These are phyloP conservation scores for Atractosteus spatula DNA, from an alignment of 2,113 vertebrate species.

Conservation along the genomic window DNA sequence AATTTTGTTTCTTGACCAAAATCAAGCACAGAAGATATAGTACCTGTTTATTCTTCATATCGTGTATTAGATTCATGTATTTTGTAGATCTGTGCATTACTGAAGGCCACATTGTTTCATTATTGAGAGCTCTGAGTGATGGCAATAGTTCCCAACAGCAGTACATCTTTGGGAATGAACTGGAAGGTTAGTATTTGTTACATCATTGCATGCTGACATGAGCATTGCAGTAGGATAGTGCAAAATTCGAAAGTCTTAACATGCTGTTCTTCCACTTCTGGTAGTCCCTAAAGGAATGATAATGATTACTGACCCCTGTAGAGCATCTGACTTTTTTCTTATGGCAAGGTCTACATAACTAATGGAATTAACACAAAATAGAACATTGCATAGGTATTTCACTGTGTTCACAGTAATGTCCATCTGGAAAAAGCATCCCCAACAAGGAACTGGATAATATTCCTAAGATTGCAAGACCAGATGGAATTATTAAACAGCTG, in stretches of 20 bases:
- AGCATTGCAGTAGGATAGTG: background rate
- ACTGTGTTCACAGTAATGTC: background rate
- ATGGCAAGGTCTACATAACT: too few species aligned
- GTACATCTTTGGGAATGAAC: background rate
- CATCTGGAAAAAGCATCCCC: too few species aligned
- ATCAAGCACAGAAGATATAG: too few species aligned
- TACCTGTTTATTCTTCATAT: too few species aligned
- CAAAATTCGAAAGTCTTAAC: background rate
- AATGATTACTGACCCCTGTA: background rate
- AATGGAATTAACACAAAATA: background rate
- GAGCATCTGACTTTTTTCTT: background rate
- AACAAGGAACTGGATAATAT: too few species aligned
- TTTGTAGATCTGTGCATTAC: background rate
- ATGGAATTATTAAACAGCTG: too few species aligned
- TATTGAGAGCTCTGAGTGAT: background rate
- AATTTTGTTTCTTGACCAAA: too few species aligned
- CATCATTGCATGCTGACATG: background rate
- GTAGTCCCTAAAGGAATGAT: conserved; percentile 5
- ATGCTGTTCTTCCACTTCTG: background rate
- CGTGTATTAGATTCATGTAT: background rate
- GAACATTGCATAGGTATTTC: background rate
- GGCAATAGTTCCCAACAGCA: conserved; percentile 1
- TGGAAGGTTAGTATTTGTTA: conserved; percentile 9
- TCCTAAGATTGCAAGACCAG: too few species aligned
- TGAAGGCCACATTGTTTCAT: background rate